Evolutionary conservation across 2,797 vertebrate genomes (phyloP).

Genomic region (Taeniopygia guttata): DNA sequence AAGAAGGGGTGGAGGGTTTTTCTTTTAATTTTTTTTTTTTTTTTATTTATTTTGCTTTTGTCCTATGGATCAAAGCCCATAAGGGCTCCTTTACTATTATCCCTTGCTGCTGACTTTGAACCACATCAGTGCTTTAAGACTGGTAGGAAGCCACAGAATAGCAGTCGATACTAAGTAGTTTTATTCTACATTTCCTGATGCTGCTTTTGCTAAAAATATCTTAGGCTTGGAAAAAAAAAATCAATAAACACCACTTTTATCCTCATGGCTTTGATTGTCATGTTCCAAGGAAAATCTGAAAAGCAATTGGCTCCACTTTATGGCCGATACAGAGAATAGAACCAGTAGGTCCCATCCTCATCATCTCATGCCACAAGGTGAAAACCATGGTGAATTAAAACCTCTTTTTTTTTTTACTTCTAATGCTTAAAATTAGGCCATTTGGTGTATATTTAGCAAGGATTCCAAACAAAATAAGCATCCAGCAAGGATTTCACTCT

Average conservation of each 20-base stretch:
- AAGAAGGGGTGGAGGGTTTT: not conserved
- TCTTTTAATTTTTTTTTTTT: not conserved
- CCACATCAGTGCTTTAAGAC: not conserved
- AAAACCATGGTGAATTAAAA: slow-evolving; percentile 6
- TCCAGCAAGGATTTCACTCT: not conserved
- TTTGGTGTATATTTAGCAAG: not conserved
- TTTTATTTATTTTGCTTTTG: not conserved
- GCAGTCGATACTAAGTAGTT: slow-evolving; percentile 33
- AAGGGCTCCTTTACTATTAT: not conserved
- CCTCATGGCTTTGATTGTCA: slow-evolving; percentile 19
- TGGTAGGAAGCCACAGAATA: slow-evolving; percentile 19
- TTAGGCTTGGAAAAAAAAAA: not conserved
- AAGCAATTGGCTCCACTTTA: slow-evolving; percentile 38
- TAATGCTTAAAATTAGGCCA: not conserved
- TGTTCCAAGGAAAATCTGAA: not conserved
- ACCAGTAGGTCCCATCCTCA: not conserved
- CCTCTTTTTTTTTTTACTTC: not conserved
- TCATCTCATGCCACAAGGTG: not conserved
- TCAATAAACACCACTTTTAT: slow-evolving; percentile 45
- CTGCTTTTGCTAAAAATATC: slow-evolving; percentile 49
- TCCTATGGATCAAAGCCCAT: not conserved
- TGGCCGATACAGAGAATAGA: not conserved
- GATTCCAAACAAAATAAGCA: not conserved
- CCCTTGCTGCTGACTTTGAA: slow-evolving; percentile 23
- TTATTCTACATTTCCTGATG: slow-evolving; percentile 41